Base-by-base conservation (phyloP, 2,113 vertebrate species). In the Alectura lathami region DNA sequence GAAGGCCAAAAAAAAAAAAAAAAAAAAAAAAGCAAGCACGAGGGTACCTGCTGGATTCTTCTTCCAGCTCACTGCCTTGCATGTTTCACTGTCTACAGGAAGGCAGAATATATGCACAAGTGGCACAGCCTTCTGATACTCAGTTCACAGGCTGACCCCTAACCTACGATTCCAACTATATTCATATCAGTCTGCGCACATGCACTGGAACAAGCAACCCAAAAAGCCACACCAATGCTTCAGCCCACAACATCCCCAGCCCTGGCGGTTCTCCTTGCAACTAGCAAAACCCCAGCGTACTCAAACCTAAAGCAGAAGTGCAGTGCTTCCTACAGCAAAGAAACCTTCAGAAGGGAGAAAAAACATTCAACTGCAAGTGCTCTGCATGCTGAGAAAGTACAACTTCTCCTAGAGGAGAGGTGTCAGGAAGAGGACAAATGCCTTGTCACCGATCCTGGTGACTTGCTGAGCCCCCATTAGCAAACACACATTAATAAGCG, bases 91-190 rank as follows among this genome's bases (percentile, higher is more conserved):
- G 43, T 15, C 56, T 82, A 11, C 29, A 56, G 27, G 13, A 86
- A 47, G 18, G 36, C 20, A 1, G 3, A 53, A 64, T 24, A 66
- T 4, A 70, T 8, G 67, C 4, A 2, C 1, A 2, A 51, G 51
- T 0, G 1, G 60, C 17, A 48, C 34, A 82, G 30, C 30, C 63
- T 69, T 32, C 26, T 62, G 26, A 48, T 59, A 13, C 0, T 0
- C 3, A 36, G 23, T 3, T 79, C 83, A 82, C 29, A 3, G 4
- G 7, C 62, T 79, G 75, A 36, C 47, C 62, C 54, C 22, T 24
- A 63, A 75, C 43, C 57, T 57, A 1, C 6, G 11, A 53, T 29
- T 82, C 66, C 43, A 66, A 24, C 30, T 56, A 6, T 11, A 56
- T 36, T 51, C 54, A 11, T 29, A 77, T 20, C 54, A 38, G 13